These are phyloP conservation scores for Chrysolina americana DNA, from an alignment of 2,888 invertebrate species.

Conservation along the genomic window DNA sequence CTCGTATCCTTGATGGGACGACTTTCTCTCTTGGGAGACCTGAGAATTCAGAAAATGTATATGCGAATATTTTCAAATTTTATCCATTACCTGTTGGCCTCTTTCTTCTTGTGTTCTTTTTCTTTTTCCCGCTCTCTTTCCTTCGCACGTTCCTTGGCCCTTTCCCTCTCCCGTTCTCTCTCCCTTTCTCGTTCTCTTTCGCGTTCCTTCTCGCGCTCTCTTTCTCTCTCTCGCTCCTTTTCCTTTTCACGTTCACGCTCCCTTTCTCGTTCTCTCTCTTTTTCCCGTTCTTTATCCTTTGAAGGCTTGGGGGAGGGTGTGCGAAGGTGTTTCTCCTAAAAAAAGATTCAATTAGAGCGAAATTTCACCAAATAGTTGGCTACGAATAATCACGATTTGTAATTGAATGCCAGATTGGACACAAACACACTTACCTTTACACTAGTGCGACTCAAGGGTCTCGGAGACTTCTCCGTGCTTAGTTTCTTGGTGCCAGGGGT, in stretches of 20 bases:
- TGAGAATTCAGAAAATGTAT: constrained; percentile 34
- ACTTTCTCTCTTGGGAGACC: constrained; percentile 66
- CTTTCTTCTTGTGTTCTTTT: constrained; percentile 61
- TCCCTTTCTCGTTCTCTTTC: constrained; percentile 66
- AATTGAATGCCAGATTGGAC: no score
- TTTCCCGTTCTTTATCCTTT: constrained; percentile 66
- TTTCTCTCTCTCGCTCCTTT: constrained; percentile 63
- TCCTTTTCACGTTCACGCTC: constrained; percentile 68
- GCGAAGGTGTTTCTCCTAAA: constrained; percentile 64
- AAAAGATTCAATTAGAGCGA: neutral
- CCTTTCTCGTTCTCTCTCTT: constrained; percentile 65
- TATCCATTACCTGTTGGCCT: constrained; percentile 23
- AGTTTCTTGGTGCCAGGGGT: constrained; percentile 54
- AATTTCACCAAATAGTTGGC: neutral
- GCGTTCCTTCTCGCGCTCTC: constrained; percentile 62
- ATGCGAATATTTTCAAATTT: neutral
- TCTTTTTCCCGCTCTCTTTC: constrained; percentile 66
- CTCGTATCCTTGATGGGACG: constrained; percentile 62
- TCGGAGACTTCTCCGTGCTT: constrained; percentile 62
- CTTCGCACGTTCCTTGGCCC: constrained; percentile 64
- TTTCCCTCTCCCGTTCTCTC: constrained; percentile 62
- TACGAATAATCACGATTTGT: no score
- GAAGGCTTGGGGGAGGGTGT: constrained; percentile 66
- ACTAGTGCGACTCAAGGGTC: constrained; percentile 61
- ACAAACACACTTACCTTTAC: constrained; percentile 49